phyloP scores from a whole-genome alignment of 2,797 vertebrate genomes.

The Gymnopithys bicolor region DNA sequence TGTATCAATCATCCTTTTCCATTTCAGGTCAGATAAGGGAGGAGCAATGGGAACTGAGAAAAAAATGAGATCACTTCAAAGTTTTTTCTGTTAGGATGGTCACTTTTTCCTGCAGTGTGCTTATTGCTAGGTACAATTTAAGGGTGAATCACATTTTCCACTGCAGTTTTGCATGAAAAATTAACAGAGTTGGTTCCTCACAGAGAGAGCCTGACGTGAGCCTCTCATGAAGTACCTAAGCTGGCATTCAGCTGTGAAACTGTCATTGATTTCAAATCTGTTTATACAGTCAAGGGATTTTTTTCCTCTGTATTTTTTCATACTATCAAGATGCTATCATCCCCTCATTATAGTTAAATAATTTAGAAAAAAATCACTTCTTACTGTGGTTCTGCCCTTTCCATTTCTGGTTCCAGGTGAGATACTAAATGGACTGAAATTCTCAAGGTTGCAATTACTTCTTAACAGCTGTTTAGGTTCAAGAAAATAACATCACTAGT shows the following conservation, averaged over 20 bases:
- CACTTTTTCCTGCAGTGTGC: neutral
- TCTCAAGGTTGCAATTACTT: neutral
- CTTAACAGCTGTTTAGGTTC: neutral
- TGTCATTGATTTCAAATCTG: neutral
- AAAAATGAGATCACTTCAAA: neutral
- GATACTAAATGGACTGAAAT: neutral
- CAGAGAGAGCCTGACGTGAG: neutral
- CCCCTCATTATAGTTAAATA: neutral
- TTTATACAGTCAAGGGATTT: neutral
- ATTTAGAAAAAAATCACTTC: neutral
- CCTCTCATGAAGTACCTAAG: neutral
- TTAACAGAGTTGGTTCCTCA: neutral
- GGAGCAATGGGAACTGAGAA: neutral
- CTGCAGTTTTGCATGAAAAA: neutral
- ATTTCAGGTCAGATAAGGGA: neutral
- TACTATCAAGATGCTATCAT: neutral
- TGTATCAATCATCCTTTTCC: neutral
- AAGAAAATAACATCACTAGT: neutral
- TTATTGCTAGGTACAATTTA: neutral
- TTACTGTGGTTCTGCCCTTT: neutral
- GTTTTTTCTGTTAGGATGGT: neutral
- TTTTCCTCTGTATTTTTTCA: neutral
- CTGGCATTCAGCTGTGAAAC: neutral
- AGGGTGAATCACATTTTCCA: neutral
- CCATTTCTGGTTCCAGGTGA: neutral